phyloP scores from a whole-genome alignment of 2,797 vertebrate genomes.

The Tarsius wallacei region DNA sequence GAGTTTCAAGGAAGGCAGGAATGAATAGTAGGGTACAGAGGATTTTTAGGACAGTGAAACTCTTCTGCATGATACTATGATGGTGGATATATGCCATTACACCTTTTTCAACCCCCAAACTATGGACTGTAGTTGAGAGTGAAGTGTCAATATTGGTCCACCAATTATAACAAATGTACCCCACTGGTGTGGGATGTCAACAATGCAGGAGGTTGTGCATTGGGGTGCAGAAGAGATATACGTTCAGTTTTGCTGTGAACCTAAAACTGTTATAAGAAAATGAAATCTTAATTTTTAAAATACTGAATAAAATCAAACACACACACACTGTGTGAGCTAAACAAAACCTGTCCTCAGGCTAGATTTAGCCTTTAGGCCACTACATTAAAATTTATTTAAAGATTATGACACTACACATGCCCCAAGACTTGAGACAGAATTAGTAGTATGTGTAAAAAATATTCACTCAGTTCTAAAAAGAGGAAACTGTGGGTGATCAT shows the following conservation, averaged over 20 bases:
- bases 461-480: background rate
- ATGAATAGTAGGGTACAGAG: background rate
- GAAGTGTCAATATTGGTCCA: background rate
- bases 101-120: background rate
- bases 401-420: background rate
- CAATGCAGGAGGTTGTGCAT: too few relatives aligned
- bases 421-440: background rate
- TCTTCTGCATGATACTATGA: background rate
- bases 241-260: background rate
- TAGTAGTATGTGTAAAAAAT: background rate
- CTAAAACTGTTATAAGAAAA: background rate
- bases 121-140: background rate
- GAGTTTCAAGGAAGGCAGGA: background rate
- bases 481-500: background rate
- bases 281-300: background rate
- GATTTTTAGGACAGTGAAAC: background rate
- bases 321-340: background rate
- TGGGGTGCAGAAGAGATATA: background rate
- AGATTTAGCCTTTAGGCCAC: background rate
- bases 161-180: background rate
- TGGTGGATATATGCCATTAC: background rate
- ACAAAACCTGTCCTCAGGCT: background rate
- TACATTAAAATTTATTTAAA: background rate
- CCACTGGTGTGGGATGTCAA: background rate
- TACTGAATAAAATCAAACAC: slow-evolving; percentile 7